Evolutionary conservation across 2,888 invertebrate genomes (phyloP), one percentile per base, ranked within the genome.

Genomic region (Spicauda simplicius): DNA sequence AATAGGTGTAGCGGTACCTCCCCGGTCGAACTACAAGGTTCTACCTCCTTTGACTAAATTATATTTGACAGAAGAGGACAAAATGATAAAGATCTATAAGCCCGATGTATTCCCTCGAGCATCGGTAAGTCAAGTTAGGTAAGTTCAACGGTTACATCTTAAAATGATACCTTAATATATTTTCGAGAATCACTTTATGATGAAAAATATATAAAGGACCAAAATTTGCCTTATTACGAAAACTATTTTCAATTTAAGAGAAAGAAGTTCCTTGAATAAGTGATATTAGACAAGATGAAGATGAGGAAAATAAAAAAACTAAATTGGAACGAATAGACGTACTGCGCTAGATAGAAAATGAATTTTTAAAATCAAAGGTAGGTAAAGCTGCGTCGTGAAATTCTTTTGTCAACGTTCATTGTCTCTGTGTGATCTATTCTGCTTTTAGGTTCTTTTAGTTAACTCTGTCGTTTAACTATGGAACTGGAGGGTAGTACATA

Each of bases 281-380:
- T n/a, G 45, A 57, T 57, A 16, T 58, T 58, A 37, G 58, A 64
- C 37, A 20, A 58, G 41, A 52, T 30, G 48, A 50, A 19, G 56
- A 41, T 14, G 14, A 41, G 10, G 25, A 25, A 25, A 25, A 25
- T 4, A 33, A 52, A 57, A 64, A 64, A 62, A 54, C 45, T 54
- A 16, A 62, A 64, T 64, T 52, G 64, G 25, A 53, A 50, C 57
- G 64, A 58, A 52, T 64, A 41, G 57, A 58, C 16, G 56, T 58
- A 52, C 50, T 33, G 20, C 37, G 11, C 41, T 37, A 25, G 52
- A 50, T 57, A 41, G 53, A 56, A 62, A 58, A 41, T 58, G 37
- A 58, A 25, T 58, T 64, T 58, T 64, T 53, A 57, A 64, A 64
- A 57, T 52, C 58, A 52, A 58, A 64, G 62, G 25, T 12, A 55